A percentile compares a stretch with the other conserved stretches of the same genome.
Evolutionary conservation across 1,140 invertebrate genomes (phyloP).

Genomic region (Penaeus vannamei): DNA sequence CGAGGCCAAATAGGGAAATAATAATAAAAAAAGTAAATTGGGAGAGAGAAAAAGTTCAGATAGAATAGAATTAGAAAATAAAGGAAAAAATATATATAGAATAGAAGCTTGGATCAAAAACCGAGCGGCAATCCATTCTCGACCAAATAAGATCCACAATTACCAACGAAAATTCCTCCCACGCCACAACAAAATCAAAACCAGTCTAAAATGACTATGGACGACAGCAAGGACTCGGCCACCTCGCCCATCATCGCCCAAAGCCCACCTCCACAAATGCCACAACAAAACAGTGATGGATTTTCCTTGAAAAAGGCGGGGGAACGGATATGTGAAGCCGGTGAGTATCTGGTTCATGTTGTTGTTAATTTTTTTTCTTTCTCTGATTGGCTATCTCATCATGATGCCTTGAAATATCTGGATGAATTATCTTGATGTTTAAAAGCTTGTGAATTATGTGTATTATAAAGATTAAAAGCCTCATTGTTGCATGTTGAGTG

Average conservation of each 20-base stretch:
- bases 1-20: no score
- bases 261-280: slow-evolving; percentile 57
- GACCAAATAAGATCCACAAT: neutral
- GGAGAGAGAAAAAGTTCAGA: no score
- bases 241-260: slow-evolving; percentile 66
- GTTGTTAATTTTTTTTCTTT: no score
- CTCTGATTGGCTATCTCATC: no score
- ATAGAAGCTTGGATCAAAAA: neutral
- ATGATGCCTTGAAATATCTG: no score
- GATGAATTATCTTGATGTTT: no score
- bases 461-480: no score
- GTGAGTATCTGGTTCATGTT: slow-evolving; percentile 42
- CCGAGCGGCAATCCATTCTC: neutral
- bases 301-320: slow-evolving; percentile 63
- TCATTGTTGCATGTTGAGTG: no score
- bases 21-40: no score
- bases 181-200: slow-evolving; percentile 50
- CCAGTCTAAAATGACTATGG: slow-evolving; percentile 65
- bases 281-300: slow-evolving; percentile 49
- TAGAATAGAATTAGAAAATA: no score
- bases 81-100: no score
- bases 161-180: slow-evolving; percentile 50
- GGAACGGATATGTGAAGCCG: slow-evolving; percentile 57
- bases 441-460: no score
- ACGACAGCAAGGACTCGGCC: slow-evolving; percentile 67